A percentile compares a stretch with the other conserved stretches of the same genome.
Conservation (phyloP, 2,113 vertebrate genomes). For the Phyllopteryx taeniolatus region DNA sequence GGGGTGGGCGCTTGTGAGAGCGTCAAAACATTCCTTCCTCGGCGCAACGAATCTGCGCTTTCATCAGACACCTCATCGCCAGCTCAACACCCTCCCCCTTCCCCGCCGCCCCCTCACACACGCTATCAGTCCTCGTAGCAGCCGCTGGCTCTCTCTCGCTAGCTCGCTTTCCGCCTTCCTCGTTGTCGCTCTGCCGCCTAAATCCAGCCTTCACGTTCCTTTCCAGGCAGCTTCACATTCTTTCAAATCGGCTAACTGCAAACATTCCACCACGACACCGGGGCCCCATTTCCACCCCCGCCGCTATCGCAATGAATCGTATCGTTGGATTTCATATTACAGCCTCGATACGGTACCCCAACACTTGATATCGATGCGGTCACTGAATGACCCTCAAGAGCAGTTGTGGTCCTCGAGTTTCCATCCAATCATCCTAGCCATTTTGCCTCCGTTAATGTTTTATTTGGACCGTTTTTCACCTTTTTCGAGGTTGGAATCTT, state of each 20-base stretch:
- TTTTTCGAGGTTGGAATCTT: too few relatives aligned
- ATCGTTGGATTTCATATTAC: too few relatives aligned
- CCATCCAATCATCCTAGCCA: too few relatives aligned
- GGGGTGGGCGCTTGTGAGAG: constrained; percentile 29
- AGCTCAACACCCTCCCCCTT: background rate
- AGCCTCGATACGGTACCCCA: too few relatives aligned
- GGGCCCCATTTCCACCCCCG: background rate
- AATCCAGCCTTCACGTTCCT: constrained; percentile 20
- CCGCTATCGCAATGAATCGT: too few relatives aligned
- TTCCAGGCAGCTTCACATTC: background rate
- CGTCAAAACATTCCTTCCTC: constrained; percentile 64
- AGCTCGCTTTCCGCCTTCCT: constrained; percentile 41
- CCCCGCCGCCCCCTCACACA: background rate
- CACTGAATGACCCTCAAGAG: too few relatives aligned
- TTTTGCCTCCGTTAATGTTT: too few relatives aligned
- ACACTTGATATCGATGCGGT: too few relatives aligned
- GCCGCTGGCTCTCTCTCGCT: constrained; percentile 35
- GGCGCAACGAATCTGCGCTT: constrained; percentile 54
- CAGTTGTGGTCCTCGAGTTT: too few relatives aligned
- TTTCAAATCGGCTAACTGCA: background rate
- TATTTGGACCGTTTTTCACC: too few relatives aligned
- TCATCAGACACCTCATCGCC: constrained; percentile 26
- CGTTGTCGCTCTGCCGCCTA: constrained; percentile 53
- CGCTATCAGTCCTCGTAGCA: background rate
- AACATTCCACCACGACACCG: background rate